Percentiles rank a stretch among this genome's conserved stretches.
These are phyloP conservation scores for Etia nguti DNA, from an alignment of 2,113 vertebrate genomes.

Conservation along the genomic window DNA sequence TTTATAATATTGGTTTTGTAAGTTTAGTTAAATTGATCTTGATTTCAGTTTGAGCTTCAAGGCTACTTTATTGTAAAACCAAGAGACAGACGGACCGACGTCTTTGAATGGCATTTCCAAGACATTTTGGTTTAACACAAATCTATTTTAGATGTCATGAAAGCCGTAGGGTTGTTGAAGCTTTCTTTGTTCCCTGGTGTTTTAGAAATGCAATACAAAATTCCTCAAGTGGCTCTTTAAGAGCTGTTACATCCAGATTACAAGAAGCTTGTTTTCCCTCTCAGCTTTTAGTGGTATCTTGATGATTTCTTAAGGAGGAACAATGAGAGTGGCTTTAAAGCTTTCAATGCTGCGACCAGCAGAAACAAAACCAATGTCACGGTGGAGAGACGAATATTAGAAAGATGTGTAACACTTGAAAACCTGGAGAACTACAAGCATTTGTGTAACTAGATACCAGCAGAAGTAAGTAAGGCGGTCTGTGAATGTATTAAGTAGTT, in stretches of 20 bases:
- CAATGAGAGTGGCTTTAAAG: neutral
- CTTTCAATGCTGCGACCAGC: neutral
- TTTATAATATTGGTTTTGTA: neutral
- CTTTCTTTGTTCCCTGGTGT: neutral
- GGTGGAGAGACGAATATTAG: neutral
- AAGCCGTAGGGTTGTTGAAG: neutral
- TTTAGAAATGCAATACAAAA: neutral
- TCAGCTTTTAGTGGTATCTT: neutral
- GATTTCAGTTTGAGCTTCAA: neutral
- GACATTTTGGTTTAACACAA: neutral
- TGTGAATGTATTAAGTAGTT: neutral
- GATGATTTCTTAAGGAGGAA: neutral
- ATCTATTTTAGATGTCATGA: neutral
- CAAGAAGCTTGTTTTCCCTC: neutral
- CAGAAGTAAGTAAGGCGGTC: neutral
- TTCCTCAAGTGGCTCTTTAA: neutral
- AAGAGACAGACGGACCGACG: neutral
- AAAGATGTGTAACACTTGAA: neutral
- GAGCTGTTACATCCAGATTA: neutral
- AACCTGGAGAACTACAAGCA: neutral
- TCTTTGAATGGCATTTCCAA: neutral
- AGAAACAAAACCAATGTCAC: neutral
- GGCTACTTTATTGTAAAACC: neutral
- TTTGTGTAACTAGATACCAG: neutral
- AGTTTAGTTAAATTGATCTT: neutral